Evolutionary conservation across 1,140 invertebrate species (phyloP).

Genomic region (Pogonomyrmex barbatus): DNA sequence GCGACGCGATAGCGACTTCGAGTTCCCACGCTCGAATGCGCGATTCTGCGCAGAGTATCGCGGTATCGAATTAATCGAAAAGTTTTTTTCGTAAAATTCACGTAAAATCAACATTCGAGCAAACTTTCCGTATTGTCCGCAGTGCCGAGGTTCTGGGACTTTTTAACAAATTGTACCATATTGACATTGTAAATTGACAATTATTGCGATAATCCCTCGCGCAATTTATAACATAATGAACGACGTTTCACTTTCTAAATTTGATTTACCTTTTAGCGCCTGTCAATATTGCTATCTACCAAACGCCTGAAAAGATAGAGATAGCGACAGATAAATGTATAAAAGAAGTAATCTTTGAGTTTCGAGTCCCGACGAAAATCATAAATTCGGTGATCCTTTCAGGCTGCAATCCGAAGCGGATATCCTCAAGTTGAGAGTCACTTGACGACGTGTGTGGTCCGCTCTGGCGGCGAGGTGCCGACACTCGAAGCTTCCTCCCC

Average conservation of each 20-base stretch:
- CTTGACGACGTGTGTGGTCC: slow-evolving; percentile 86
- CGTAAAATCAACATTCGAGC: not conserved
- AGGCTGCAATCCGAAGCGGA: slow-evolving; percentile 8
- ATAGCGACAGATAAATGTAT: slow-evolving; percentile 4
- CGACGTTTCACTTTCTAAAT: not conserved
- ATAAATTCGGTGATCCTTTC: slow-evolving; percentile 26
- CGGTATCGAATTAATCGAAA: not conserved
- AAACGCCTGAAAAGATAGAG: not conserved
- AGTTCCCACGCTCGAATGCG: slow-evolving; percentile 42
- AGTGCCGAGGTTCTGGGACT: not conserved
- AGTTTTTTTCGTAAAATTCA: not conserved
- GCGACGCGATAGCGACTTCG: slow-evolving; percentile 25
- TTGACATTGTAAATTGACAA: not conserved
- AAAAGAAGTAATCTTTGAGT: not conserved
- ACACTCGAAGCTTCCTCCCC: slow-evolving; percentile 84
- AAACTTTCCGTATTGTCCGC: not conserved
- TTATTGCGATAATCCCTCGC: not conserved
- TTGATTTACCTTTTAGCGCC: not conserved
- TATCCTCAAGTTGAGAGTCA: slow-evolving; percentile 82
- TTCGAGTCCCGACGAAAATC: slow-evolving; percentile 18
- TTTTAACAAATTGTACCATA: not conserved
- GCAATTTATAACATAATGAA: not conserved
- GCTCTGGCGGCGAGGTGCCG: slow-evolving; percentile 86
- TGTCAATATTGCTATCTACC: not conserved
- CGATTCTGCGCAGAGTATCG: not conserved